phyloP scores from a whole-genome alignment of 1,140 invertebrate species.

The Hyles euphorbiae region DNA sequence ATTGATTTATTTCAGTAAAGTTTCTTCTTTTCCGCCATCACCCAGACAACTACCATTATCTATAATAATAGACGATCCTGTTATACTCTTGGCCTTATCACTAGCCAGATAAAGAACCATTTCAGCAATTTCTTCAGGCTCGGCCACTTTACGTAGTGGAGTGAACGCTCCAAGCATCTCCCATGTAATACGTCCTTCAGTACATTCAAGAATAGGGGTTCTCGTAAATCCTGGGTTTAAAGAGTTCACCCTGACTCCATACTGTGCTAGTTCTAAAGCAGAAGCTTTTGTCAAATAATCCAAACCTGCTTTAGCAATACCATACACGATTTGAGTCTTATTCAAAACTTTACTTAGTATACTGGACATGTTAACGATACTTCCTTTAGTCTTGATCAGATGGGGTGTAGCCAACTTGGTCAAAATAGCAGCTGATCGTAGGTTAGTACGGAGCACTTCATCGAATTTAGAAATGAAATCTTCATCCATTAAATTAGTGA shows the following conservation, averaged over 20 bases:
- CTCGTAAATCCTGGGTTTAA: no score
- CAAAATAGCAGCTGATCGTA: conserved; percentile 80
- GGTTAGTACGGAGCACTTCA: conserved; percentile 79
- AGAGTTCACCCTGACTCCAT: no score
- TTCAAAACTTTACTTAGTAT: no score
- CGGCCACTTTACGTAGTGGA: conserved; percentile 68
- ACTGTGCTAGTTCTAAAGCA: no score
- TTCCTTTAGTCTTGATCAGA: conserved; percentile 84
- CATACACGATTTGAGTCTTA: no score
- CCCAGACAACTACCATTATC: conserved; percentile 5
- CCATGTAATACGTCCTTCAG: no score
- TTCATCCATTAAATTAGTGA: conserved; percentile 78
- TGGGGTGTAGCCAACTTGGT: conserved; percentile 84
- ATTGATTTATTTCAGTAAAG: no score
- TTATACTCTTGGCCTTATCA: conserved; percentile 43
- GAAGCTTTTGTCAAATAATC: no score
- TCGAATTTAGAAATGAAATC: conserved; percentile 80
- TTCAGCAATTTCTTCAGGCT: conserved; percentile 72
- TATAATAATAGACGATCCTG: conserved; percentile 8
- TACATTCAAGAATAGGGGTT: no score
- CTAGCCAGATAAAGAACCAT: conserved; percentile 74
- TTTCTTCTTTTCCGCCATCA: no score
- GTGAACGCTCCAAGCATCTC: conserved; percentile 50
- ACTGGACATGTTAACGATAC: conserved; percentile 20
- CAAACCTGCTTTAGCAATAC: no score